These are phyloP conservation scores for Holothuria leucospilota DNA, from an alignment of 53 echinoderm and acorn worm species.

Conservation along the genomic window DNA sequence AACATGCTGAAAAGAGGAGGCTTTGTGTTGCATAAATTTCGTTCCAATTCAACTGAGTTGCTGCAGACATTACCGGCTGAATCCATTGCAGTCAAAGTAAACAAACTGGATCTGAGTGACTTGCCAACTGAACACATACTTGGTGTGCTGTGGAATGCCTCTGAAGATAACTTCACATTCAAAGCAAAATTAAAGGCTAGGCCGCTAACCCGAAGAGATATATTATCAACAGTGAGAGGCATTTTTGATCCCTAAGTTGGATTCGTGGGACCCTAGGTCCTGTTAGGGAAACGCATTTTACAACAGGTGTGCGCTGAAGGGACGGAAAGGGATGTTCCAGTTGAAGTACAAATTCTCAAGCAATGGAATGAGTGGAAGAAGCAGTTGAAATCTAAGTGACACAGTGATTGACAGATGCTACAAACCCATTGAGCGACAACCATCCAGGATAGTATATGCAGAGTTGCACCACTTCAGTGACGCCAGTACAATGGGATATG, in stretches of 20 bases:
- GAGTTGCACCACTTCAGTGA: conserved; percentile 66
- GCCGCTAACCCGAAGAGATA: conserved; percentile 63
- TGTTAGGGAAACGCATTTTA: conserved; percentile 38
- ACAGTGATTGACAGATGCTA: conserved; percentile 48
- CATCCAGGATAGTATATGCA: conserved; percentile 11
- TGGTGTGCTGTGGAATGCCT: conserved; percentile 70
- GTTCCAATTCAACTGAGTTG: conserved; percentile 59
- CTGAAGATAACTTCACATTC: conserved; percentile 68
- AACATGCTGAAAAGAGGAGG: conserved; percentile 63
- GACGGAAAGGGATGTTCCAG: conserved; percentile 52
- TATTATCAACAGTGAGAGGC: conserved; percentile 61
- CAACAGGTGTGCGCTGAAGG: conserved; percentile 41
- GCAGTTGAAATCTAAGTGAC: conserved; percentile 21
- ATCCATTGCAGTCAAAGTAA: conserved; percentile 21
- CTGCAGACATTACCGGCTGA: conserved; percentile 45
- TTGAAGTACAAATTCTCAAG: conserved; percentile 27
- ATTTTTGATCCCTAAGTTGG: conserved; percentile 69
- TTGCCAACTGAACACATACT: conserved; percentile 64
- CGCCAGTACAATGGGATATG: conserved; percentile 67
- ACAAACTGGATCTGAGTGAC: conserved; percentile 38
- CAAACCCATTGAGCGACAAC: conserved; percentile 29
- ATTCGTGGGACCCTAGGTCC: conserved; percentile 30
- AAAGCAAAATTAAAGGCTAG: conserved; percentile 61
- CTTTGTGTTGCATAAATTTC: conserved; percentile 57
- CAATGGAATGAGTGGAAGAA: conserved; percentile 58